Conservation (phyloP, 1,140 invertebrate genomes). For the Dryas iulia region DNA sequence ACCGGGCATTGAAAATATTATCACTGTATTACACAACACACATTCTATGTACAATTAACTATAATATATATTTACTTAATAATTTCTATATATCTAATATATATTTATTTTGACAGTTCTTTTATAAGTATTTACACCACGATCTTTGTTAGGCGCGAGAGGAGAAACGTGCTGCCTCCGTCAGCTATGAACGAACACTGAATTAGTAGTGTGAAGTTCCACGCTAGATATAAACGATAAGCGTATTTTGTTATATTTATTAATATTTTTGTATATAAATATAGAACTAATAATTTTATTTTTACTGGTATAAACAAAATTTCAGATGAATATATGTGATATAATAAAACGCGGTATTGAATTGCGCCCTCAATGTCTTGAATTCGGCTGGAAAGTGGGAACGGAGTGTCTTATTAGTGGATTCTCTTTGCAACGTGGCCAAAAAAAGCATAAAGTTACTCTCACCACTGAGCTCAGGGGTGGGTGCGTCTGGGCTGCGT, state of each 20-base stretch:
- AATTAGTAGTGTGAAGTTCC: not conserved
- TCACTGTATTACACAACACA: slow-evolving; percentile 33
- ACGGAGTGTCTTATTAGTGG: too few species aligned
- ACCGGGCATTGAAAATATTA: slow-evolving; percentile 39
- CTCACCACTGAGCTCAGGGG: too few species aligned
- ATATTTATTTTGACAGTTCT: too few species aligned
- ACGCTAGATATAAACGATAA: not conserved
- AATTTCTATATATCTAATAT: not conserved
- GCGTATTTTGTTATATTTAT: not conserved
- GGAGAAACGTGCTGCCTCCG: not conserved
- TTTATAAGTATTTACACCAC: slow-evolving; percentile 8
- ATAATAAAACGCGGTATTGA: too few species aligned
- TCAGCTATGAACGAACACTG: not conserved
- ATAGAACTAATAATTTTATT: too few species aligned
- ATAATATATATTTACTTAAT: not conserved
- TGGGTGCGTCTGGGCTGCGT: too few species aligned
- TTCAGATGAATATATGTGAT: too few species aligned
- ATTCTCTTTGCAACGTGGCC: too few species aligned
- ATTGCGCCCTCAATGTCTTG: too few species aligned
- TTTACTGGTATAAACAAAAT: too few species aligned
- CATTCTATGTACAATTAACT: not conserved
- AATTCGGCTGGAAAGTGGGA: too few species aligned
- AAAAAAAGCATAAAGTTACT: too few species aligned
- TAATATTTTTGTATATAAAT: not conserved
- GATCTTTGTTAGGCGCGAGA: not conserved